Percentiles rank a stretch among this genome's conserved stretches.
Evolutionary conservation across 2,113 vertebrate species (phyloP).

Genomic region (Mionectes macconnelli): DNA sequence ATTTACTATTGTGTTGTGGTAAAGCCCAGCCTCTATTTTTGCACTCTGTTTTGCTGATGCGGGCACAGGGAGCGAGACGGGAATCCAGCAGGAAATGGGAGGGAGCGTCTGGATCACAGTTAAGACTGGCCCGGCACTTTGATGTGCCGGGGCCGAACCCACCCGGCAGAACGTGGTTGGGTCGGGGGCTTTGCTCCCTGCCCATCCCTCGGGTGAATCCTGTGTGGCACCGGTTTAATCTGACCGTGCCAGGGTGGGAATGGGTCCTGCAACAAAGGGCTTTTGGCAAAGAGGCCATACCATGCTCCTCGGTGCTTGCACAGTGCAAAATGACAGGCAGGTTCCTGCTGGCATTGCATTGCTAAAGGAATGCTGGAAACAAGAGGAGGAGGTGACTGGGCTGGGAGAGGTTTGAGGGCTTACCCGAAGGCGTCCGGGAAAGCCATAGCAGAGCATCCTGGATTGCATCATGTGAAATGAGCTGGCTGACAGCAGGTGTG

Average conservation of each 20-base stretch:
- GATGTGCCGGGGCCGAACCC: neutral
- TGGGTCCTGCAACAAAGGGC: neutral
- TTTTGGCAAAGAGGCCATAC: neutral
- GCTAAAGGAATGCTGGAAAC: neutral
- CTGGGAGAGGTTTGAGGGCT: neutral
- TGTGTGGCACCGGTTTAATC: fast-evolving
- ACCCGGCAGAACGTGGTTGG: neutral
- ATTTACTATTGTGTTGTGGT: conserved; percentile 65
- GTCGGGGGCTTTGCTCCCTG: neutral
- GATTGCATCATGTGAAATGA: neutral
- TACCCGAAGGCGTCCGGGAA: neutral
- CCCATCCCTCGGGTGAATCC: neutral
- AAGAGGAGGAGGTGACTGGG: neutral
- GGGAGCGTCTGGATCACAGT: conserved; percentile 9
- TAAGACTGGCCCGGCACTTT: neutral
- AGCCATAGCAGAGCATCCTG: neutral
- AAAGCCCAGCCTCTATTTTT: conserved; percentile 65
- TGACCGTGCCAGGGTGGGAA: neutral
- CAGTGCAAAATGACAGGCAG: neutral
- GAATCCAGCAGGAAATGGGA: conserved; percentile 65
- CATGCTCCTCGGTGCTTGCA: fast-evolving
- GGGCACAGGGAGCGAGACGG: conserved; percentile 17
- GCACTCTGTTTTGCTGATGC: conserved; percentile 68
- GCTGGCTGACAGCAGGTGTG: neutral
- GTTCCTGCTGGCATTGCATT: neutral